Evolutionary conservation across 2,888 invertebrate genomes (phyloP).

Genomic region (Macrosoma leucophasiata): DNA sequence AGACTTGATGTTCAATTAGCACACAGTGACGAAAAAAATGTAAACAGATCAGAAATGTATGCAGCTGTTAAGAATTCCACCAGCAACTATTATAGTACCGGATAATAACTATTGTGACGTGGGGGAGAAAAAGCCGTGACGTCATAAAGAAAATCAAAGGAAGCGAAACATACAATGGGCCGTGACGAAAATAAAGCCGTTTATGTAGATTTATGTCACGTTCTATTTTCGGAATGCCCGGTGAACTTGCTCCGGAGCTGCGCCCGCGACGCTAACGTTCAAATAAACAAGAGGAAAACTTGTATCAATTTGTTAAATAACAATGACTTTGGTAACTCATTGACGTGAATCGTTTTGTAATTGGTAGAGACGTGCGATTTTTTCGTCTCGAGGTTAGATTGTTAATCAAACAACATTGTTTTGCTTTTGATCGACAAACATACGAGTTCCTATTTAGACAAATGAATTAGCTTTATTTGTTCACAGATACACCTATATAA

Average conservation of each 20-base stretch:
- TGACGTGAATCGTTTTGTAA: constrained; percentile 6
- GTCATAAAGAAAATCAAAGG: constrained; percentile 19
- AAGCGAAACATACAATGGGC: constrained; percentile 38
- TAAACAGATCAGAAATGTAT: neutral
- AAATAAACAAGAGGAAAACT: constrained; percentile 24
- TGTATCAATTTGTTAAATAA: constrained; percentile 12
- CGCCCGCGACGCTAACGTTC: constrained; percentile 39
- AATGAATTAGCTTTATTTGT: no score
- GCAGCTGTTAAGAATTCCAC: neutral
- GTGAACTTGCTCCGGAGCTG: constrained; percentile 48
- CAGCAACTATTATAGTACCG: neutral
- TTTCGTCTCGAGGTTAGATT: no score
- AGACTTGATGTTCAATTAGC: no score
- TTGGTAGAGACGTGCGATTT: no score
- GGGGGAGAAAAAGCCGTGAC: constrained; percentile 15
- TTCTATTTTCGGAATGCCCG: constrained; percentile 56
- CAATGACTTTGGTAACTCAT: constrained; percentile 10
- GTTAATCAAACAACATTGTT: no score
- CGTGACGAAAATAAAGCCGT: constrained; percentile 55
- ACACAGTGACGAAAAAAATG: no score
- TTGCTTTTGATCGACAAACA: no score
- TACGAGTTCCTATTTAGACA: no score
- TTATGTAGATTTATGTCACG: constrained; percentile 71
- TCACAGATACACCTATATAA: no score
- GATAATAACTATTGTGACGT: neutral